These are phyloP conservation scores for Callyntrura sp. DNA, from an alignment of 2,888 invertebrate genomes.

Conservation along the genomic window DNA sequence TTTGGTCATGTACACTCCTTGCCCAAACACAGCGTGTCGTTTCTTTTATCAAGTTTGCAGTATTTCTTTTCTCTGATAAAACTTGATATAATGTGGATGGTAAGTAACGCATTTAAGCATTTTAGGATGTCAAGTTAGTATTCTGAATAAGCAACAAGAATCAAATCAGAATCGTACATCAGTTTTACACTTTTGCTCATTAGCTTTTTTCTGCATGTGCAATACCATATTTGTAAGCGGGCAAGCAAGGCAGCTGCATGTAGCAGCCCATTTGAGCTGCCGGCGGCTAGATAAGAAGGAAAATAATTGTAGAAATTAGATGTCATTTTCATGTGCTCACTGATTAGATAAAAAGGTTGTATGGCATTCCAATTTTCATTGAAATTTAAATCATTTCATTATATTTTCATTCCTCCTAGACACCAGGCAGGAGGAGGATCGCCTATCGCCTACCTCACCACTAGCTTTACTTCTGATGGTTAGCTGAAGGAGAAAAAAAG, in stretches of 20 bases:
- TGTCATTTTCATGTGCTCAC: background rate
- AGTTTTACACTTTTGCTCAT: background rate
- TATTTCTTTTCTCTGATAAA: background rate
- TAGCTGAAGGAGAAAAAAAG: too few species aligned
- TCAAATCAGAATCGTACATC: background rate
- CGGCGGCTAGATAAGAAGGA: background rate
- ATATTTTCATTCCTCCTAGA: background rate
- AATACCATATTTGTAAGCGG: conserved; percentile 26
- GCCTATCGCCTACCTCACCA: too few species aligned
- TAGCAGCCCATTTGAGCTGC: too few species aligned
- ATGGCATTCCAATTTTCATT: background rate
- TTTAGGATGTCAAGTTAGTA: too few species aligned
- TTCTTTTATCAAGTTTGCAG: background rate
- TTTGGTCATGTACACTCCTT: background rate
- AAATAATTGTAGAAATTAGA: conserved; percentile 9
- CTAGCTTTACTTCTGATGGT: too few species aligned
- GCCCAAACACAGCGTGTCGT: conserved; percentile 1
- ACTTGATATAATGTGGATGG: too few species aligned
- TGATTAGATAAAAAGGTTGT: background rate
- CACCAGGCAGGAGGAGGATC: too few species aligned
- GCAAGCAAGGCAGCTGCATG: too few species aligned
- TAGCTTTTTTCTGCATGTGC: background rate
- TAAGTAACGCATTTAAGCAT: background rate
- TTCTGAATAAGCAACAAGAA: too few species aligned
- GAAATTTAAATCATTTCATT: conserved; percentile 8